A percentile compares a stretch with the other conserved stretches of the same genome.
Evolutionary conservation across 2,113 vertebrate species (phyloP).

Genomic region (Gallinago paraguaiae): DNA sequence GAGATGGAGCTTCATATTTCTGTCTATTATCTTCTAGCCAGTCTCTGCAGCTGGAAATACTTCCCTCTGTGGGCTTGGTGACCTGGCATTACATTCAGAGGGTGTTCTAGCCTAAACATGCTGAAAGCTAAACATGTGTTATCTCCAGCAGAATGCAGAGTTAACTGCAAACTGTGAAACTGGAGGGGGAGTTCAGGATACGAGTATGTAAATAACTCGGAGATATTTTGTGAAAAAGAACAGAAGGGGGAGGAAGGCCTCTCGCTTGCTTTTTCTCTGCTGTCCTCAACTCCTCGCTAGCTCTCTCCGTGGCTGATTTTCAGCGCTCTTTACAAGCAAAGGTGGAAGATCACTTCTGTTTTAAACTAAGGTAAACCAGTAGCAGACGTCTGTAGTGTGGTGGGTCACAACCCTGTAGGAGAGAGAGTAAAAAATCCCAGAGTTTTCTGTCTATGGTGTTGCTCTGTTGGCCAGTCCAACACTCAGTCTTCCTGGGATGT

Average conservation of each 20-base stretch:
- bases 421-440: not conserved
- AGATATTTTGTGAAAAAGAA: not conserved
- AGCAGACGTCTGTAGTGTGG: not conserved
- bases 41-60: constrained; percentile 12
- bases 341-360: not conserved
- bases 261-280: not conserved
- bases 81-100: not conserved
- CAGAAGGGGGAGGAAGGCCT: constrained; percentile 19
- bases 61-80: constrained; percentile 20
- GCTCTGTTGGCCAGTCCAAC: not conserved
- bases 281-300: not conserved
- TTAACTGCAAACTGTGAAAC: constrained; percentile 51
- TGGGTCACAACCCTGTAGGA: not conserved
- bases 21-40: not conserved
- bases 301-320: not conserved
- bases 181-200: constrained; percentile 20
- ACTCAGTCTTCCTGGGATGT: not conserved
- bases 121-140: not conserved
- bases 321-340: not conserved
- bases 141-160: constrained; percentile 8
- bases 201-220: not conserved
- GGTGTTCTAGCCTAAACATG: constrained; percentile 25
- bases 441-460: not conserved
- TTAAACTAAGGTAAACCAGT: not conserved
- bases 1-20: not conserved